Percentiles rank a stretch among this genome's conserved stretches.
Evolutionary conservation across 2,113 vertebrate species (phyloP).

Genomic region (Corvus moneduloides): DNA sequence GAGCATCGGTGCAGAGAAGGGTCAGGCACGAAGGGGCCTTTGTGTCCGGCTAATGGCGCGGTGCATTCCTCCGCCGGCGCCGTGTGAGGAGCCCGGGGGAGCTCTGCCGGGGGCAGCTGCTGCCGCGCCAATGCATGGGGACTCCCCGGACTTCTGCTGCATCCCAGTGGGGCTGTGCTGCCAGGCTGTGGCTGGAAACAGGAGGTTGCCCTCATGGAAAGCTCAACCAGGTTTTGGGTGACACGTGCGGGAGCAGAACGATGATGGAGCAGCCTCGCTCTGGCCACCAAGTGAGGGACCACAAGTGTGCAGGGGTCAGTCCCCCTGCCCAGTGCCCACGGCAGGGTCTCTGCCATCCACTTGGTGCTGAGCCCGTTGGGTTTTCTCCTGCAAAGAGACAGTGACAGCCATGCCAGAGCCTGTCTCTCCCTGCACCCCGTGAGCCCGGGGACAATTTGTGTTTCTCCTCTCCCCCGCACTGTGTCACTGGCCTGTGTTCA

Average conservation of each 20-base stretch:
- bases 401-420: accelerated
- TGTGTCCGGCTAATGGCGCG: conserved; percentile 35
- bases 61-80: neutral
- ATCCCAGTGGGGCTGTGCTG: neutral
- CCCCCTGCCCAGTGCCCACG: accelerated
- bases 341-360: accelerated
- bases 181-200: neutral
- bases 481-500: accelerated
- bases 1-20: neutral
- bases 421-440: accelerated
- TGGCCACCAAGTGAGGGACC: neutral
- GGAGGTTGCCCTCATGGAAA: neutral
- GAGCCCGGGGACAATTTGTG: neutral
- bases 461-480: neutral
- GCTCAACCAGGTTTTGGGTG: accelerated
- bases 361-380: neutral
- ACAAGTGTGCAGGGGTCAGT: accelerated
- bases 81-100: neutral
- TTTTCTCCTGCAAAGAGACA: neutral
- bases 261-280: accelerated
- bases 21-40: conserved; percentile 52
- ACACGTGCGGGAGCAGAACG: accelerated
- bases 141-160: accelerated
- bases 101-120: neutral
- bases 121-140: accelerated